Evolutionary conservation across 2,113 vertebrate genomes (phyloP).

Genomic region (Cettia cetti): DNA sequence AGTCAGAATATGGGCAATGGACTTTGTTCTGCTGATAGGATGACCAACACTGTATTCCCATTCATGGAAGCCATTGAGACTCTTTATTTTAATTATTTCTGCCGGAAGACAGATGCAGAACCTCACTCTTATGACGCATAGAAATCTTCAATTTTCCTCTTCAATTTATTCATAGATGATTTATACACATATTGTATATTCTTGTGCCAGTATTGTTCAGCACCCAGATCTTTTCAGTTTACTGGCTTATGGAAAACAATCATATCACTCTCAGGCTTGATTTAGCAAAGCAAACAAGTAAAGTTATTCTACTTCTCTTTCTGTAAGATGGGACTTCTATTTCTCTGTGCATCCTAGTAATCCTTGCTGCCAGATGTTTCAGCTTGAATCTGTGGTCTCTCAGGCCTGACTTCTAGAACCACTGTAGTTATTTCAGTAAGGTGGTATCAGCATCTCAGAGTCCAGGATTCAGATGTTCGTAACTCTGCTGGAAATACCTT

Average conservation of each 20-base stretch:
- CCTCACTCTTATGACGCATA: not conserved
- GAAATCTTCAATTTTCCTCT: not conserved
- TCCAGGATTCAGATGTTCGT: not conserved
- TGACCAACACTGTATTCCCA: not conserved
- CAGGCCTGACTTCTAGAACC: not conserved
- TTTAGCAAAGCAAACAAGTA: constrained; percentile 24
- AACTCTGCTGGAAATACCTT: not conserved
- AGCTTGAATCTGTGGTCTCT: not conserved
- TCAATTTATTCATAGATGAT: constrained; percentile 41
- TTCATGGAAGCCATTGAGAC: not conserved
- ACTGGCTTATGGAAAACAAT: constrained; percentile 9
- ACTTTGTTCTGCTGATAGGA: not conserved
- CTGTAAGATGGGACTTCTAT: not conserved
- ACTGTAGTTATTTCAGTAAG: not conserved
- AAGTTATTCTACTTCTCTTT: not conserved
- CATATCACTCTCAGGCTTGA: not conserved
- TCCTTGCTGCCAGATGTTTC: not conserved
- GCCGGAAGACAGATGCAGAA: not conserved
- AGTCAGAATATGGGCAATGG: not conserved
- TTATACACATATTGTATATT: not conserved
- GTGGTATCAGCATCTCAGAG: not conserved
- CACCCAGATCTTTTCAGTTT: constrained; percentile 12
- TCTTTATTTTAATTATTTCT: not conserved
- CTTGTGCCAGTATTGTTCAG: constrained; percentile 37
- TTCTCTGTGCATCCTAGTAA: not conserved